Evolutionary conservation across 2,888 invertebrate species (phyloP).

Genomic region (Erebia aethiops): DNA sequence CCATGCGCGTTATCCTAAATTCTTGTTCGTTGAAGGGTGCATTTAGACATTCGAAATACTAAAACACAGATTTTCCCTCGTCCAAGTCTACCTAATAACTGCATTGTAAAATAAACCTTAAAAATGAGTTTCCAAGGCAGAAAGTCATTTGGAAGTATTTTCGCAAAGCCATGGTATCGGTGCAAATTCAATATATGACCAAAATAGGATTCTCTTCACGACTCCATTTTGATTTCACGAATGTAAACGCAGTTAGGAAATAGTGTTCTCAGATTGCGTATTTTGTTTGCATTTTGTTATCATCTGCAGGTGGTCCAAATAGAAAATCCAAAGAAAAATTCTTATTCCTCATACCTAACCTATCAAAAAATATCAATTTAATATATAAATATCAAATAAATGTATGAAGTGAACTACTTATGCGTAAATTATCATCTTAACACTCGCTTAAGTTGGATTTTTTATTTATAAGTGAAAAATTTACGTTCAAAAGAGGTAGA

Average conservation of each 20-base stretch:
- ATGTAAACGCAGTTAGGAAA: conserved; percentile 41
- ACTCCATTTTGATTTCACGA: conserved; percentile 42
- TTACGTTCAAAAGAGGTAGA: no score
- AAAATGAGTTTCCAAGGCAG: neutral
- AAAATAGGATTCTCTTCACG: conserved; percentile 43
- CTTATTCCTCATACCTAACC: no score
- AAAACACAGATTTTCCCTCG: conserved; percentile 30
- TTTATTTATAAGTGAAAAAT: no score
- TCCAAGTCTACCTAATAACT: conserved; percentile 9
- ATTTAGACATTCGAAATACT: conserved; percentile 33
- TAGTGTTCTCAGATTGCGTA: conserved; percentile 22
- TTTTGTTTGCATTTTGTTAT: conserved; percentile 5
- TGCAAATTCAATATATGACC: conserved; percentile 50
- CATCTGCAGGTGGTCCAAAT: no score
- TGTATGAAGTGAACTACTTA: no score
- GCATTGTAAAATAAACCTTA: conserved; percentile 21
- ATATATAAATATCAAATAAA: no score
- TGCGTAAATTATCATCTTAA: no score
- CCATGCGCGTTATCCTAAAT: conserved; percentile 13
- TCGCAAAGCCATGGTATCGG: conserved; percentile 42
- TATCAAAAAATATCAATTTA: no score
- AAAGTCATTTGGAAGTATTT: conserved; percentile 3
- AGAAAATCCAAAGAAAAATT: no score
- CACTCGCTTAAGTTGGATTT: no score
- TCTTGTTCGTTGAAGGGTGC: conserved; percentile 7